Conservation (phyloP, 2,797 vertebrate species). For the Pyrocephalus nanus region DNA sequence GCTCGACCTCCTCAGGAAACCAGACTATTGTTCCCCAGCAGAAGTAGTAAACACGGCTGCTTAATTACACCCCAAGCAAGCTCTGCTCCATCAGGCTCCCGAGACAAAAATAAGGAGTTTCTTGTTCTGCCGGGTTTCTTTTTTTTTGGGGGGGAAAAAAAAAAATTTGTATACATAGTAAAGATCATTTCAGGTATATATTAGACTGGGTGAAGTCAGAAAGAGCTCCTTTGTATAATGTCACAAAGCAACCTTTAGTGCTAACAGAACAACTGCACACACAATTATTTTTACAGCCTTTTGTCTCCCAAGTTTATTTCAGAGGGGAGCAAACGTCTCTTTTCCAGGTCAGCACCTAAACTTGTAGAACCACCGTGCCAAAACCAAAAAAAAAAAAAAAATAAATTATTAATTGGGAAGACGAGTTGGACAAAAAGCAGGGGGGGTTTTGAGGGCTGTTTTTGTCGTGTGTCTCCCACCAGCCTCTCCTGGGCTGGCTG, state of each 20-base stretch:
- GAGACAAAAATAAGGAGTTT: slow-evolving; percentile 64
- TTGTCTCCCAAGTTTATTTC: slow-evolving; percentile 73
- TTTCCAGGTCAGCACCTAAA: slow-evolving; percentile 50
- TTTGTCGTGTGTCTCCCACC: slow-evolving; percentile 61
- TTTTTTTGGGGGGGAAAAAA: neutral
- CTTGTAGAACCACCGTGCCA: neutral
- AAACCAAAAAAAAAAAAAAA: neutral
- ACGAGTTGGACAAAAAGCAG: neutral
- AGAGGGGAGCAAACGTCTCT: slow-evolving; percentile 42
- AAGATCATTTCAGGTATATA: slow-evolving; percentile 69
- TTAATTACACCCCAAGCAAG: slow-evolving; percentile 73
- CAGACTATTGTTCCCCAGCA: slow-evolving; percentile 74
- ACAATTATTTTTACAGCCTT: slow-evolving; percentile 68
- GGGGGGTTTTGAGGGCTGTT: neutral
- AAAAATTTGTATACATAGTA: neutral
- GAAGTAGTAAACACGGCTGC: slow-evolving; percentile 69
- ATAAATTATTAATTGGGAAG: neutral
- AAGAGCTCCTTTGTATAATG: slow-evolving; percentile 70
- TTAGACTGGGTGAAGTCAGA: slow-evolving; percentile 63
- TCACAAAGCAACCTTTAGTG: slow-evolving; percentile 61
- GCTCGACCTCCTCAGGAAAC: slow-evolving; percentile 74
- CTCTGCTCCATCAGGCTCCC: slow-evolving; percentile 28
- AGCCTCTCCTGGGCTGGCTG: slow-evolving; percentile 78
- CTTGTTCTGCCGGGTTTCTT: slow-evolving; percentile 52
- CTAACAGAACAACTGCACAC: slow-evolving; percentile 46